Base-by-base conservation (phyloP, 2,888 invertebrate genomes). In the Torymus aiolomorphi region DNA sequence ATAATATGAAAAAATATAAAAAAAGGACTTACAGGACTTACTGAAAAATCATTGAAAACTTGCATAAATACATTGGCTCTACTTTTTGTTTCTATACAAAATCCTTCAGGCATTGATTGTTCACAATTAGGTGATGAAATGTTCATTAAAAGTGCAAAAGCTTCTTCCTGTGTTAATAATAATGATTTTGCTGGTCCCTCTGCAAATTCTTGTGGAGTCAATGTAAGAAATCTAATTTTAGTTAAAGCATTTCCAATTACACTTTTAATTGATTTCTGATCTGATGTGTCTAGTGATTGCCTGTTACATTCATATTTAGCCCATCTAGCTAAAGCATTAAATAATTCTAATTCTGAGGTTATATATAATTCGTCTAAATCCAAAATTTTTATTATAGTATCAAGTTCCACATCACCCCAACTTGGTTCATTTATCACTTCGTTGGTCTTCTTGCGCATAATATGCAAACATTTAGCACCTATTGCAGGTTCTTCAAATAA, bases 201-300 rank as follows among this genome's bases (percentile, higher is more conserved):
- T 0, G 96, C 96, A 89, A 97, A 96, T 91, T 96, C 95, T 88
- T 95, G 94, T 0, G 96, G 95, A 0, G 94, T 94, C 83, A 97
- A 91, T 0, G 95, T 96, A 13, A 96, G 92, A 90, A 96, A 96
- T 31, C 96, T 93, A 80, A 97, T 94, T 90, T 96, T 95, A 87
- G 94, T 94, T 0, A 96, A 91, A 0, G 94, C 94, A 84, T 94
- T 93, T 2, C 95, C 90, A 63, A 87, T 85, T 0, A 89, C 88
- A 31, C 88, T 87, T 73, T 85, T 86, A 49, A 89, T 71, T 42
- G 85, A 85, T 74, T 89, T 89, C 11, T 83, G 82, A 80, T 90
- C 87, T 0, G 78, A 80, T 0, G 85, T 63, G 73, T 88, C 85
- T 0, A 91, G 88, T 88, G 92, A 92, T 89, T 92, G 90, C 83